A percentile compares a stretch with the other conserved stretches of the same genome.
phyloP scores from a whole-genome alignment of 2,113 vertebrate species.

The Zootoca vivipara region DNA sequence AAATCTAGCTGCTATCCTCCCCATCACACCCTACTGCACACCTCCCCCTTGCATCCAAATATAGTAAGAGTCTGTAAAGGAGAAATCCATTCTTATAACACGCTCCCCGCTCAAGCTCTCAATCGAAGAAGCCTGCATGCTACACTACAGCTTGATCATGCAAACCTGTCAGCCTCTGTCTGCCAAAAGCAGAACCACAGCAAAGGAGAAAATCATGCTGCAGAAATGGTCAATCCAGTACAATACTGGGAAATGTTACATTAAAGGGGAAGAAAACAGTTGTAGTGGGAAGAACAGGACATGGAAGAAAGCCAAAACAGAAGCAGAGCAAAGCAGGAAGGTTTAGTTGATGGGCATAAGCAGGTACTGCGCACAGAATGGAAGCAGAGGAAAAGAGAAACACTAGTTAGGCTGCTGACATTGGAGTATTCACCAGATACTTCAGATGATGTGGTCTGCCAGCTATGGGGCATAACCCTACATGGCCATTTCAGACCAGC shows the following conservation, averaged over 20 bases:
- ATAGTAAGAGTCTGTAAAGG: background rate
- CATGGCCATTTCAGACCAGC: background rate
- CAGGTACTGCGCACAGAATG: background rate
- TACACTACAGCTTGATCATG: slow-evolving; percentile 25
- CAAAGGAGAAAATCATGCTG: slow-evolving; percentile 60
- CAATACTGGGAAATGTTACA: background rate
- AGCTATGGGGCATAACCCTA: background rate
- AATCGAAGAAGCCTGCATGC: slow-evolving; percentile 65
- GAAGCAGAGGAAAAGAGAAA: background rate
- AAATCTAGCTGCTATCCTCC: background rate
- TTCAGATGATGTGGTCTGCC: background rate
- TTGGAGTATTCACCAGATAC: background rate
- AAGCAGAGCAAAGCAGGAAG: slow-evolving; percentile 4
- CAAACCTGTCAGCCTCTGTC: slow-evolving; percentile 27
- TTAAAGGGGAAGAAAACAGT: background rate
- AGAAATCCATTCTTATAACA: background rate
- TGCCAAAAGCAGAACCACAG: slow-evolving; percentile 8
- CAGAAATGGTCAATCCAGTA: slow-evolving; percentile 40
- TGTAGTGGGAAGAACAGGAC: background rate
- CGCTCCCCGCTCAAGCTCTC: background rate
- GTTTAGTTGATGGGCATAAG: slow-evolving; percentile 44
- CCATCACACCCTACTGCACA: background rate
- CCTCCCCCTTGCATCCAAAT: background rate
- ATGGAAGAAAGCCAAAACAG: background rate
- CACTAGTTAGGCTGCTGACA: background rate